Conservation (phyloP, 2,113 vertebrate genomes). For the Aphelocoma coerulescens region DNA sequence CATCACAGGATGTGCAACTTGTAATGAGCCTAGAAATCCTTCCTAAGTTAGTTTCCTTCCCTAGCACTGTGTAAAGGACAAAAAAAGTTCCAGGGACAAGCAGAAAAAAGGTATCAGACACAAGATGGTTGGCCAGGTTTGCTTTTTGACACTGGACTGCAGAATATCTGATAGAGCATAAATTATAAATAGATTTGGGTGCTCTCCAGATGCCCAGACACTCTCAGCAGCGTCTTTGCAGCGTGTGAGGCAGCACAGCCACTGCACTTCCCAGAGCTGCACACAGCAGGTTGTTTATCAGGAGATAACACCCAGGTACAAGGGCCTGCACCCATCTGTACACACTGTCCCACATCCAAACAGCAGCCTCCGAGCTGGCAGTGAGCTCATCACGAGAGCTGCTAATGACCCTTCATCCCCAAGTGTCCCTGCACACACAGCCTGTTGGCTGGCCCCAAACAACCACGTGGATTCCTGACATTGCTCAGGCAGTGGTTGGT, state of each 20-base stretch:
- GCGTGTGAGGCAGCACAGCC: neutral
- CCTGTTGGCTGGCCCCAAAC: neutral
- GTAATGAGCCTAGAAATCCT: accelerated
- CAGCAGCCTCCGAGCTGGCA: neutral
- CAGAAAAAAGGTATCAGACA: neutral
- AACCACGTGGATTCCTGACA: neutral
- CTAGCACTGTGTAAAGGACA: neutral
- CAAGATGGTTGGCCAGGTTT: neutral
- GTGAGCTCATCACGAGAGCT: neutral
- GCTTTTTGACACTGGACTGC: neutral
- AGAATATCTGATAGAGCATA: neutral
- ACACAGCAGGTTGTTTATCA: neutral
- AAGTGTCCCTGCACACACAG: neutral
- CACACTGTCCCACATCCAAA: neutral
- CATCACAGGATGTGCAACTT: neutral
- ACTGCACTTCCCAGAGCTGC: neutral
- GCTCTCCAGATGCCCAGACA: neutral
- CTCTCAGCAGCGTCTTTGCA: neutral
- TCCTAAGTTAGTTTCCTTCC: neutral
- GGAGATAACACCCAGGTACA: neutral
- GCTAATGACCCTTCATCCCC: neutral
- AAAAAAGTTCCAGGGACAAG: neutral
- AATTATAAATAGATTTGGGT: neutral
- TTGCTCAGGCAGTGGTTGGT: neutral
- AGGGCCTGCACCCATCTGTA: neutral